phyloP scores from a whole-genome alignment of 2,113 vertebrate genomes.

The Albula glossodonta region DNA sequence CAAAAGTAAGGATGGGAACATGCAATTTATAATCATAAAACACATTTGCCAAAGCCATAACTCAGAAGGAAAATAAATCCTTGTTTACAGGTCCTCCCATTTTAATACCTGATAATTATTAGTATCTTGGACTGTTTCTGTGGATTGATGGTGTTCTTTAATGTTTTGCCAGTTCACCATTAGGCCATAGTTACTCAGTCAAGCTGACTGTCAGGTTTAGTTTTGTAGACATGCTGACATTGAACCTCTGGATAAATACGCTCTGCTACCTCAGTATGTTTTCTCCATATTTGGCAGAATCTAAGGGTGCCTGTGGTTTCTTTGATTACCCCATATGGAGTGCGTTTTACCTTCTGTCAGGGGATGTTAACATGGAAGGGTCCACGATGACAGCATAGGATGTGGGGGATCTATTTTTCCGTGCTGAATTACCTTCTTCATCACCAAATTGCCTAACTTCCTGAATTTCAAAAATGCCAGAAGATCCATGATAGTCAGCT shows the following conservation, averaged over 20 bases:
- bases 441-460: background rate
- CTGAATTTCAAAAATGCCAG: background rate
- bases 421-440: background rate
- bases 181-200: background rate
- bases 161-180: background rate
- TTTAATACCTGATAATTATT: background rate
- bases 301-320: background rate
- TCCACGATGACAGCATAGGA: background rate
- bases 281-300: background rate
- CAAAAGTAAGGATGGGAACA: too few relatives aligned
- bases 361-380: background rate
- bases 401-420: background rate
- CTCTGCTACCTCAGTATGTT: background rate
- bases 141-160: background rate
- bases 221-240: background rate
- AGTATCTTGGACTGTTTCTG: background rate
- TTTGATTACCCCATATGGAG: background rate
- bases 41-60: background rate
- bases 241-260: background rate
- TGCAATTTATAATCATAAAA: too few relatives aligned
- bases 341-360: background rate
- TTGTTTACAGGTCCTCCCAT: background rate
- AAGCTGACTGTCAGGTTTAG: background rate
- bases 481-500: background rate
- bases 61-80: background rate